phyloP scores from a whole-genome alignment of 2,888 invertebrate genomes.

The Crepidodera aurea region DNA sequence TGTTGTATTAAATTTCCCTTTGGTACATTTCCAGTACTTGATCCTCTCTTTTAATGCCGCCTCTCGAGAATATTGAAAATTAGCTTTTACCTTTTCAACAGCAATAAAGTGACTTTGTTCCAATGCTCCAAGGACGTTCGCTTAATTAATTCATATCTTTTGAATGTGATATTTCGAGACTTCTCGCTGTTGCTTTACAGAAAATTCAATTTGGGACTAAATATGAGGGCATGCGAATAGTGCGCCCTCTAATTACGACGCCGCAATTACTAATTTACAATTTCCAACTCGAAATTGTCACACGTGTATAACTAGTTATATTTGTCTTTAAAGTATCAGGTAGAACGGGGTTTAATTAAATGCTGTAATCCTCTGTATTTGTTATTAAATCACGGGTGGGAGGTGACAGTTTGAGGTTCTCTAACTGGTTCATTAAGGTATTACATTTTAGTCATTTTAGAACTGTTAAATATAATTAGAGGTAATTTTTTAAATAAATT shows the following conservation, averaged over 20 bases:
- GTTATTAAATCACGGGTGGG: conserved; percentile 11
- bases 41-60: background rate
- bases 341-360: conserved; percentile 17
- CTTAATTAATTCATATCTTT: conserved; percentile 27
- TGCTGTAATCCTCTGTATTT: conserved; percentile 13
- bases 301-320: conserved; percentile 28
- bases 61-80: conserved; percentile 8
- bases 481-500: too few relatives aligned
- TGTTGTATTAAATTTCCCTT: background rate
- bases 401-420: background rate
- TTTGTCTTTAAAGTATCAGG: conserved; percentile 17
- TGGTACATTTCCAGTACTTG: background rate
- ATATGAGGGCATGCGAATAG: conserved; percentile 22
- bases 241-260: conserved; percentile 20
- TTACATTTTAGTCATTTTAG: too few relatives aligned
- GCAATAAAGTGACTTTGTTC: conserved; percentile 18
- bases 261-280: conserved; percentile 31
- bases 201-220: conserved; percentile 26
- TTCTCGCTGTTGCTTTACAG: conserved; percentile 10
- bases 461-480: too few relatives aligned
- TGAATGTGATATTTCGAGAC: conserved; percentile 11
- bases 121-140: conserved; percentile 5
- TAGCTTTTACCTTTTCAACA: conserved; percentile 16
- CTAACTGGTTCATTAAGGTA: background rate
- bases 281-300: conserved; percentile 23